phyloP scores from a whole-genome alignment of 2,888 invertebrate genomes.

The Eulithis prunata region DNA sequence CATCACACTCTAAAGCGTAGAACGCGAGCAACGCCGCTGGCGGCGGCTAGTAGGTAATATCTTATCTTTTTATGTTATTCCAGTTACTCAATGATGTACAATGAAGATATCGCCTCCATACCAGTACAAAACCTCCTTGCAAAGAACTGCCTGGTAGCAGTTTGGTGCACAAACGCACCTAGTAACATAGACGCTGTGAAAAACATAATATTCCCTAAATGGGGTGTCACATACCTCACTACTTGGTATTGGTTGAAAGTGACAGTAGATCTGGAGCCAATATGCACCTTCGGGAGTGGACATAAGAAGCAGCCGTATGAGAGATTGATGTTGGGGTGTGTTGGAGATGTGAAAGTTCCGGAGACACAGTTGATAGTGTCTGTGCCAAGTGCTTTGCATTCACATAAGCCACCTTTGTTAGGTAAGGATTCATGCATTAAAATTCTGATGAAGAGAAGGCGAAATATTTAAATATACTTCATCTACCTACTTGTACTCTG shows the following conservation, averaged over 20 bases:
- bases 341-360: constrained; percentile 64
- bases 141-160: constrained; percentile 87
- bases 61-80: constrained; percentile 31
- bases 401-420: constrained; percentile 95
- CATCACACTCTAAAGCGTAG: too few species aligned
- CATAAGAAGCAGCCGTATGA: constrained; percentile 95
- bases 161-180: constrained; percentile 96
- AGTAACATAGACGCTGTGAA: constrained; percentile 88
- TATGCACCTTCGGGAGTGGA: constrained; percentile 87
- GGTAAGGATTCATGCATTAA: constrained; percentile 70
- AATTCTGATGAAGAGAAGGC: too few species aligned
- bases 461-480: too few species aligned
- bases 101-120: constrained; percentile 88
- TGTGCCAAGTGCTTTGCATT: constrained; percentile 96
- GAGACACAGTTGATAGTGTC: constrained; percentile 88
- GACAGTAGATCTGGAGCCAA: constrained; percentile 87
- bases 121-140: constrained; percentile 87
- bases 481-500: too few species aligned
- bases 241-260: constrained; percentile 96
- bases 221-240: constrained; percentile 89
- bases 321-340: constrained; percentile 83
- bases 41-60: too few species aligned
- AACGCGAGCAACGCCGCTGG: too few species aligned
- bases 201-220: constrained; percentile 89
- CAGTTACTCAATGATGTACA: constrained; percentile 92